Base-by-base conservation (phyloP, 1,140 invertebrate species). In the Ericerus pela region DNA sequence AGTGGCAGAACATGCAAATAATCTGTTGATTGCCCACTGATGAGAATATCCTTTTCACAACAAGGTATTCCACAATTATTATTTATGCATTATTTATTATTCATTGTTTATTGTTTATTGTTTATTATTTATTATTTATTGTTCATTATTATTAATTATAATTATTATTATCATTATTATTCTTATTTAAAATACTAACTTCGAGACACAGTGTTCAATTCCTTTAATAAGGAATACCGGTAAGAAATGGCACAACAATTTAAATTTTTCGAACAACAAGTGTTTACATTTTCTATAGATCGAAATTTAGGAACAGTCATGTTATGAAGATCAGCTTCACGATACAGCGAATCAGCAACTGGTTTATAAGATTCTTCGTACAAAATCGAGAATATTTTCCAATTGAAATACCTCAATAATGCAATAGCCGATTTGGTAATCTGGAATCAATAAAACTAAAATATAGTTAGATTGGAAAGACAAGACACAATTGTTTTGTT, bases 341-440 rank as follows among this genome's bases (percentile, higher is more conserved):
- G 75, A 65, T 79, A 73, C 41, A 94, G 70, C 11, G 80, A 82
- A 53, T 79, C 71, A 0, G 85, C 87, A 3, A 93, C 87, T 1
- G 79, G 83, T 58, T 75, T 75, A 80, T 81, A 88, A 0, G 77
- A 71, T 53, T 82, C 79, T 65, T 96, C 90, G 56, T 83, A 84
- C n/a, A 97, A 75, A 43, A 98, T 85, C 16, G 87, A 83, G 71
- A 96, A 96, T 67, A 91, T 92, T 56, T 82, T 80, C 93, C 93
- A 98, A 61, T 85, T 81, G 70, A 89, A 93, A 70, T 95, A 86
- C 33, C 80, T 74, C 55, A 98, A 70, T 43, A 96, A 71, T 0
- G 92, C 81, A 64, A 96, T 82, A 52, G 96, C 81, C 20, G 91
- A 95, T 72, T 93, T 94, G 28, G 89, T 91, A 22, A 95, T 88